Evolutionary conservation across 2,113 vertebrate genomes (phyloP).

Genomic region (Copsychus sechellarum): DNA sequence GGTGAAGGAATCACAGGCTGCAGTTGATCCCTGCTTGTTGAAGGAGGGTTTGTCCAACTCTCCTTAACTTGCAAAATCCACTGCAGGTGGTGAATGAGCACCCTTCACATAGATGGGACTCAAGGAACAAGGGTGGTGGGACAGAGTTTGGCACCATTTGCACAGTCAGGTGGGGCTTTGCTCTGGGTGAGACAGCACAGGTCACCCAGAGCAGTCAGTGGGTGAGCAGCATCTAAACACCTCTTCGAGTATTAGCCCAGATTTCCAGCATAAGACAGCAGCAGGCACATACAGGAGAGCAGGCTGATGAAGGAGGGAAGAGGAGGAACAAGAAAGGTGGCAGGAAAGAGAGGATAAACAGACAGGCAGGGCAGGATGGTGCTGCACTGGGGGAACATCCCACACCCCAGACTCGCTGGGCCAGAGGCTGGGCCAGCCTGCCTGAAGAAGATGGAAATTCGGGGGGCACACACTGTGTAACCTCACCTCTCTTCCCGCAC

Average conservation of each 20-base stretch:
- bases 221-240: background rate
- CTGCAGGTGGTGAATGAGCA: background rate
- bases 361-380: background rate
- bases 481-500: background rate
- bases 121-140: accelerated
- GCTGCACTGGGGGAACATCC: accelerated
- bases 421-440: background rate
- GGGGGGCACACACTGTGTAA: background rate
- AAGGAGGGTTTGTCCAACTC: background rate
- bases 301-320: background rate
- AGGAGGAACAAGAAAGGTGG: background rate
- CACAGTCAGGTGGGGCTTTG: background rate
- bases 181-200: background rate
- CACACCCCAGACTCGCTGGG: accelerated
- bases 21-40: background rate
- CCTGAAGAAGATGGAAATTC: background rate
- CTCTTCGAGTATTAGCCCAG: background rate
- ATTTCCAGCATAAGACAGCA: background rate
- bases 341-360: background rate
- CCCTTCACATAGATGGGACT: accelerated
- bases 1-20: background rate
- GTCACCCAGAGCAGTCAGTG: background rate
- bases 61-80: background rate
- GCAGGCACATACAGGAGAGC: background rate
- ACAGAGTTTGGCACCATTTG: background rate